These are phyloP conservation scores for Zoanthus solanderi DNA, from an alignment of 92 coral and sea anemone genomes.

Conservation along the genomic window DNA sequence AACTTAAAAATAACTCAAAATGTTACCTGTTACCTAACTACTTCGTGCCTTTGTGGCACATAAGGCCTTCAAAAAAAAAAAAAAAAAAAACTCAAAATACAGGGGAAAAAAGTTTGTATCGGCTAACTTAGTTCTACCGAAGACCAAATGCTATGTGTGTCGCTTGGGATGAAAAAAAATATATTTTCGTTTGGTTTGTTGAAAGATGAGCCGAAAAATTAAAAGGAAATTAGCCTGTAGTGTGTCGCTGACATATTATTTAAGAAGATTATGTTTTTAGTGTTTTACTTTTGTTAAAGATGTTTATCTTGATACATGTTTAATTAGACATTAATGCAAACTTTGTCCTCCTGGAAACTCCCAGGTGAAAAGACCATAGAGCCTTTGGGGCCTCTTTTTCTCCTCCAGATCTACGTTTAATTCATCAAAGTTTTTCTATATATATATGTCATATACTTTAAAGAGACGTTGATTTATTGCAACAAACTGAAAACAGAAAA, in stretches of 20 bases:
- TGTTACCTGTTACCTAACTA: too few species aligned
- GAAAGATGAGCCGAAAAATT: neutral
- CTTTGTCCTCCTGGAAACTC: neutral
- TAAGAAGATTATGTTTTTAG: neutral
- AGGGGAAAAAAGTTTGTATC: too few species aligned
- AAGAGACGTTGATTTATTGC: too few species aligned
- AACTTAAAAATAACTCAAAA: too few species aligned
- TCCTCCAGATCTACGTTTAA: neutral
- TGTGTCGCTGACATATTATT: neutral
- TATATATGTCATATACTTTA: neutral
- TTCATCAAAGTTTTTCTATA: neutral
- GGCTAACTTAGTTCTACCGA: too few species aligned
- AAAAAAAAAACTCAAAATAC: too few species aligned
- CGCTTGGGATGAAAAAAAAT: too few species aligned
- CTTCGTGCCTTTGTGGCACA: too few species aligned
- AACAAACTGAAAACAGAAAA: too few species aligned
- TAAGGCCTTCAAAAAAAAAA: too few species aligned
- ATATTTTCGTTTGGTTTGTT: too few species aligned
- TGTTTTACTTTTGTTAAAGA: neutral
- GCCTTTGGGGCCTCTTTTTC: neutral
- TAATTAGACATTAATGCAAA: neutral
- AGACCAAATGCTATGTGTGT: too few species aligned
- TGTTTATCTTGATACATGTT: neutral
- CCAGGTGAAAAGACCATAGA: neutral
- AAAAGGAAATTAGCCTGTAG: neutral